Conservation (phyloP, 2,797 vertebrate genomes). For the Babyrousa celebensis region DNA sequence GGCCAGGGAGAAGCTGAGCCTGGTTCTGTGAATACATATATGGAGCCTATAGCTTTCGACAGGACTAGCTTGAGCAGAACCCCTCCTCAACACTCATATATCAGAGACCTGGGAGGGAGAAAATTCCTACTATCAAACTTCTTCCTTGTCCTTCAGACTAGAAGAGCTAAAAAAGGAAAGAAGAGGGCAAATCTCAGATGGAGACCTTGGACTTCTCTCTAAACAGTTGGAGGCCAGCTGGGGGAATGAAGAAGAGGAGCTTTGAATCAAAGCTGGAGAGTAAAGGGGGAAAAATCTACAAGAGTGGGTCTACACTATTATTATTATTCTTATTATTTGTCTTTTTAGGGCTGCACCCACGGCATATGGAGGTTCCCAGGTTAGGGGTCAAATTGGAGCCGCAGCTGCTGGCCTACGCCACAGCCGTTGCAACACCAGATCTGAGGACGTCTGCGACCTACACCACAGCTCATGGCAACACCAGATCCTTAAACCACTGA, state of each 20-base stretch:
- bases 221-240: neutral
- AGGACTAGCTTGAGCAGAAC: neutral
- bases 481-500: too few relatives aligned
- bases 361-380: too few relatives aligned
- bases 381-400: too few relatives aligned
- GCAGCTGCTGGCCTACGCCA: too few relatives aligned
- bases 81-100: neutral
- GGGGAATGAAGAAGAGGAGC: neutral
- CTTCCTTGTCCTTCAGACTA: neutral
- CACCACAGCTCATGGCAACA: too few relatives aligned
- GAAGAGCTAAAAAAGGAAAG: neutral
- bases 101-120: neutral
- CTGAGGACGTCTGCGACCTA: too few relatives aligned
- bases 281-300: neutral
- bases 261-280: neutral
- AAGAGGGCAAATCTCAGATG: neutral
- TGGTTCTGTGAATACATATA: neutral
- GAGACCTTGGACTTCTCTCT: neutral
- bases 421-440: too few relatives aligned
- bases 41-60: neutral
- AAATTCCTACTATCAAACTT: neutral
- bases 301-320: neutral
- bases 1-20: neutral
- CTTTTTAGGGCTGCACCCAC: too few relatives aligned
- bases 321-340: too few relatives aligned